These are phyloP conservation scores for Vultur gryphus DNA, from an alignment of 2,797 vertebrate genomes.

Conservation along the genomic window DNA sequence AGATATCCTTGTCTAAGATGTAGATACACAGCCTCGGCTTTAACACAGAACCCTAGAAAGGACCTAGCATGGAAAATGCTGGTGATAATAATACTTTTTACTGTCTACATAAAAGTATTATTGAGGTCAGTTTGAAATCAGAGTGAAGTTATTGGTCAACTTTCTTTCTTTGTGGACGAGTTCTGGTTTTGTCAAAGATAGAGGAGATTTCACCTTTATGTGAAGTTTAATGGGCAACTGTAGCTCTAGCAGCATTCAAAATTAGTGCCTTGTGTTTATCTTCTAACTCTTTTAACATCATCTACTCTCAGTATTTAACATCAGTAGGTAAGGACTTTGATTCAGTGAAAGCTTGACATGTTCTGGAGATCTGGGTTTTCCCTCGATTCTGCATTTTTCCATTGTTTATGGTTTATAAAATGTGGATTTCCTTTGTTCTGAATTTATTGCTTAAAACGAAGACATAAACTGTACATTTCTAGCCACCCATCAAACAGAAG, in stretches of 20 bases:
- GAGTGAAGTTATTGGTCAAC: neutral
- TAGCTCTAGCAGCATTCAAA: neutral
- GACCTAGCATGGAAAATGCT: neutral
- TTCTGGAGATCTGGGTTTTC: neutral
- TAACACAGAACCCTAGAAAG: neutral
- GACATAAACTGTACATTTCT: neutral
- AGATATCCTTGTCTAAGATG: neutral
- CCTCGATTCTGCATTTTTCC: neutral
- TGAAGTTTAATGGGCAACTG: neutral
- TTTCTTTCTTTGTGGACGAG: neutral
- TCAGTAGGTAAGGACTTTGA: neutral
- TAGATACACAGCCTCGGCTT: neutral
- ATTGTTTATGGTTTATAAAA: neutral
- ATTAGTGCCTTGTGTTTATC: neutral
- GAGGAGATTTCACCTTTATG: neutral
- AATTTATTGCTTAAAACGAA: neutral
- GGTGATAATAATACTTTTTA: neutral
- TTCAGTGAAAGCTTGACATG: neutral
- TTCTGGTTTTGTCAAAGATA: neutral
- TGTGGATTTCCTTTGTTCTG: neutral
- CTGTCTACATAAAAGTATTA: neutral
- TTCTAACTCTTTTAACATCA: neutral
- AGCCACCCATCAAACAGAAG: neutral
- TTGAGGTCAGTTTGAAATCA: neutral
- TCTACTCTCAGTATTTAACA: neutral